Percentiles rank a stretch among this genome's conserved stretches.
phyloP scores from a whole-genome alignment of 2,113 vertebrate species.

The Sitta europaea region DNA sequence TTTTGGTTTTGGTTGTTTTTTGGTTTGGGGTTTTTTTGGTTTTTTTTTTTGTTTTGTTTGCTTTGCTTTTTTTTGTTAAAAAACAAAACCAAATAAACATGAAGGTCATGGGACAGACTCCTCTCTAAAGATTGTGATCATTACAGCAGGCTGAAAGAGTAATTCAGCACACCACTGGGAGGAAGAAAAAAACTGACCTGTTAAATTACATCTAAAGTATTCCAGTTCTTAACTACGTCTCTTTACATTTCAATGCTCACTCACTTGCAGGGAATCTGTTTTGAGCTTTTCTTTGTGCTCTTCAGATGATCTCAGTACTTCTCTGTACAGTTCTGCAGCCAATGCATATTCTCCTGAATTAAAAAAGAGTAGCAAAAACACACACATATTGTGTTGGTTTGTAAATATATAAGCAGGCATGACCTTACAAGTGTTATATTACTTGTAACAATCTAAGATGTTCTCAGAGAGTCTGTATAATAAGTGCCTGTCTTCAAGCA shows the following conservation, averaged over 20 bases:
- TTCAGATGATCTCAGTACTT: conserved; percentile 94
- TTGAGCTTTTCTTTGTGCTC: conserved; percentile 96
- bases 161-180: background rate
- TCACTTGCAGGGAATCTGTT: conserved; percentile 95
- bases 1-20: no score
- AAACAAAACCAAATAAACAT: background rate
- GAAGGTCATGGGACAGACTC: background rate
- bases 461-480: background rate
- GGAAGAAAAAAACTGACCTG: background rate
- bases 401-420: background rate
- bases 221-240: background rate
- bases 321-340: conserved; percentile 90
- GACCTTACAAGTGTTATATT: background rate
- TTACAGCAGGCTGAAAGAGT: background rate
- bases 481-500: background rate
- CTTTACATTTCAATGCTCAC: conserved; percentile 32
- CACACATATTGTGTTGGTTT: background rate
- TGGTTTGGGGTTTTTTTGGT: background rate
- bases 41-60: background rate
- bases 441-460: background rate
- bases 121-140: background rate
- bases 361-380: background rate
- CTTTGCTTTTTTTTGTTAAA: background rate
- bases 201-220: conserved; percentile 5
- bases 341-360: conserved; percentile 81